Conservation (phyloP, 2,113 vertebrate genomes). For the Epinephelus moara region DNA sequence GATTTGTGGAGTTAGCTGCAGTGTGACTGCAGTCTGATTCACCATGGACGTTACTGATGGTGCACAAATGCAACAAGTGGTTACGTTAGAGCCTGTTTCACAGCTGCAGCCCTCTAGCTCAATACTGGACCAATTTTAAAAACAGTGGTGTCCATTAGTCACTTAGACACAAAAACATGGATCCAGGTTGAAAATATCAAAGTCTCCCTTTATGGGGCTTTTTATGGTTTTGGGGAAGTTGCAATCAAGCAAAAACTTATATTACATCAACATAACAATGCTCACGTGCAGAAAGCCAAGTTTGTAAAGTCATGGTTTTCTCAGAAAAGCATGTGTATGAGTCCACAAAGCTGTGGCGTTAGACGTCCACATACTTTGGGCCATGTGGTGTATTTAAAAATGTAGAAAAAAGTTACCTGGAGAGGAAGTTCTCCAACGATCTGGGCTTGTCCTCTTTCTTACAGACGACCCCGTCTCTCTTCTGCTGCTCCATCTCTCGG, state of each 20-base stretch:
- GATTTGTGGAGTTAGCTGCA: too few species aligned
- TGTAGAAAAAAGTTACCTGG: constrained; percentile 85
- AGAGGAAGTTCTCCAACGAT: constrained; percentile 96
- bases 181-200: too few species aligned
- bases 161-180: too few species aligned
- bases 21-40: too few species aligned
- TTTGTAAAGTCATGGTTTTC: too few species aligned
- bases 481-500: constrained; percentile 98
- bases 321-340: not conserved
- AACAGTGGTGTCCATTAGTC: too few species aligned
- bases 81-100: too few species aligned
- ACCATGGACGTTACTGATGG: too few species aligned
- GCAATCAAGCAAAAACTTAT: not conserved
- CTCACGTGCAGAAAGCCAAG: not conserved
- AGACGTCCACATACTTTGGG: not conserved
- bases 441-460: constrained; percentile 97
- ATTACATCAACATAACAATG: not conserved
- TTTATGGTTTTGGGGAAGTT: not conserved
- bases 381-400: not conserved
- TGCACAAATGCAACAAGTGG: too few species aligned
- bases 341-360: not conserved
- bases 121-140: too few species aligned
- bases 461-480: constrained; percentile 93
- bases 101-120: too few species aligned
- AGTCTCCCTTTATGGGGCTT: too few species aligned